A percentile compares a stretch with the other conserved stretches of the same genome.
These are phyloP conservation scores for Perizoma flavofasciatum DNA, from an alignment of 2,888 invertebrate genomes.

Conservation along the genomic window DNA sequence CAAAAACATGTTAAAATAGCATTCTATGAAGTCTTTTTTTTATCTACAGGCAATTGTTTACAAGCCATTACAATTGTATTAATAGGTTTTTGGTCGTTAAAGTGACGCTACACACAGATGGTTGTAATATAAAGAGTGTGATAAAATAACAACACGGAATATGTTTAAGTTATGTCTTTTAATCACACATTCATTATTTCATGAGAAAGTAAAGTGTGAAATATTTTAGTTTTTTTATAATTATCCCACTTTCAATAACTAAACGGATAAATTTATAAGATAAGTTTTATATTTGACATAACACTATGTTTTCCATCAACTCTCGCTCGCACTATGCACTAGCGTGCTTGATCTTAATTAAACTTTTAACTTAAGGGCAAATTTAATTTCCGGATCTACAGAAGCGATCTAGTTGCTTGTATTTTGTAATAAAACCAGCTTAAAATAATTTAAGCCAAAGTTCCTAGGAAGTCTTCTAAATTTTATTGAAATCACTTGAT, in stretches of 20 bases:
- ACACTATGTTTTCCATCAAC: conserved; percentile 23
- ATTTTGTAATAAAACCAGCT: conserved; percentile 51
- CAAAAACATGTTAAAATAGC: too few relatives aligned
- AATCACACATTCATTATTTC: conserved; percentile 14
- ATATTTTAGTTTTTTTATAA: too few relatives aligned
- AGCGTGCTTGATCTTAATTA: conserved; percentile 75
- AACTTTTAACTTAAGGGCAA: conserved; percentile 75
- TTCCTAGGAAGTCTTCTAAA: conserved; percentile 3
- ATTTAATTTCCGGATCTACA: conserved; percentile 74
- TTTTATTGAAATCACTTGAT: too few relatives aligned
- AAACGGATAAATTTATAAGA: too few relatives aligned
- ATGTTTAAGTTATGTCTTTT: conserved; percentile 43
- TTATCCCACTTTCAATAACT: too few relatives aligned
- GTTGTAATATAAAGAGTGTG: conserved; percentile 50
- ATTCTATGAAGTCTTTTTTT: not conserved
- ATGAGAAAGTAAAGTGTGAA: not conserved
- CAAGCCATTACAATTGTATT: conserved; percentile 27
- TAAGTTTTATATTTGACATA: too few relatives aligned
- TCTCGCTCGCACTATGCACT: conserved; percentile 47
- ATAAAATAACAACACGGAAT: conserved; percentile 52
- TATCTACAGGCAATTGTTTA: too few relatives aligned
- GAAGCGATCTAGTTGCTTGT: conserved; percentile 62
- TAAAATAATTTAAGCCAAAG: conserved; percentile 42
- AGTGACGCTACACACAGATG: conserved; percentile 57
- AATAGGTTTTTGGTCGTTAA: conserved; percentile 52